Evolutionary conservation across 2,113 vertebrate genomes (phyloP).

Genomic region (Dromaius novaehollandiae): DNA sequence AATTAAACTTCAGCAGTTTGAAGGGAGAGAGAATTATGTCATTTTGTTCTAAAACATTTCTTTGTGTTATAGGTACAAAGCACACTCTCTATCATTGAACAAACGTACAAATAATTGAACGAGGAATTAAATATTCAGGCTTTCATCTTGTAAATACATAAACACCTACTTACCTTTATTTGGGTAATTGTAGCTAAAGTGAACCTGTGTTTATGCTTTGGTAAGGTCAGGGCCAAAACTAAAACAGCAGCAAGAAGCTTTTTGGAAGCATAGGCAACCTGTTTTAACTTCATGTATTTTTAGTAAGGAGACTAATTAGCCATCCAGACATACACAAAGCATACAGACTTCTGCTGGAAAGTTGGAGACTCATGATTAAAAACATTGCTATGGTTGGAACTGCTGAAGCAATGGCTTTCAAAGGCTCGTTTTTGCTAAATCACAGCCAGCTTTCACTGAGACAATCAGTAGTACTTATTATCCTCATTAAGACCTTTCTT

Average conservation of each 20-base stretch:
- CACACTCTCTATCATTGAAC: neutral
- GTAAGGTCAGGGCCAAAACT: neutral
- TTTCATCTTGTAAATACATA: neutral
- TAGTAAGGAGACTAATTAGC: neutral
- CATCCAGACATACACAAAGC: neutral
- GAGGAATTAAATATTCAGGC: neutral
- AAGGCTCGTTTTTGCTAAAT: constrained; percentile 25
- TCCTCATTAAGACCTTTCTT: constrained; percentile 2
- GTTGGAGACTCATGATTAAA: neutral
- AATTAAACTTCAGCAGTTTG: neutral
- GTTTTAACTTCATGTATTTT: neutral
- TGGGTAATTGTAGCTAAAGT: neutral
- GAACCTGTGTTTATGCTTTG: neutral
- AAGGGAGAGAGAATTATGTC: neutral
- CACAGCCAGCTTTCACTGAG: neutral
- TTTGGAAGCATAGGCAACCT: neutral
- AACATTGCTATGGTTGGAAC: neutral
- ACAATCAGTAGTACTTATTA: neutral
- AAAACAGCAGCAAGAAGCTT: neutral
- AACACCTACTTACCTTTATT: neutral
- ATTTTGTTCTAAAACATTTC: neutral
- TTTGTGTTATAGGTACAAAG: neutral
- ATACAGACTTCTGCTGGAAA: neutral
- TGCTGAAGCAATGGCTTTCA: neutral
- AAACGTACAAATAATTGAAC: neutral